These are phyloP conservation scores for Ceratitis capitata DNA, from an alignment of 1,140 invertebrate species.

Conservation along the genomic window DNA sequence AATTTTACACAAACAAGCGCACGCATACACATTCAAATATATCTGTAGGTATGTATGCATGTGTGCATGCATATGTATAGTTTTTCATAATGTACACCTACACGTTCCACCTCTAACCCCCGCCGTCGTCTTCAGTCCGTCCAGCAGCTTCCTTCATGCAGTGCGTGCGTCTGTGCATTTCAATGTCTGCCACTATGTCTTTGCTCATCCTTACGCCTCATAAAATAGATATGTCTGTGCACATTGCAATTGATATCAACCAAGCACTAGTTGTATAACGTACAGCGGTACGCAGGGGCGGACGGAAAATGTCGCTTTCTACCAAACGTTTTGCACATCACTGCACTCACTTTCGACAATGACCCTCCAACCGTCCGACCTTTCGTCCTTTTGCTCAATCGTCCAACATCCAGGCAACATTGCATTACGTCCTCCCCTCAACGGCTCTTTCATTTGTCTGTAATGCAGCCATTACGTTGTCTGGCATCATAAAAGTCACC, in stretches of 20 bases:
- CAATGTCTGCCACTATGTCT: background rate
- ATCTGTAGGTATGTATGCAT: background rate
- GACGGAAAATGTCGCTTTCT: background rate
- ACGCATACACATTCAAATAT: constrained; percentile 41
- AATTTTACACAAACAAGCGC: constrained; percentile 29
- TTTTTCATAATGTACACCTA: background rate
- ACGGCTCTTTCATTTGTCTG: background rate
- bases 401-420: background rate
- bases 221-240: background rate
- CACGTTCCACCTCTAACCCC: background rate
- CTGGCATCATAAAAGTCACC: constrained; percentile 13
- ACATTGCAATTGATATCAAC: background rate
- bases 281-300: background rate
- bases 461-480: background rate
- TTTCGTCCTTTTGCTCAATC: background rate
- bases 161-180: background rate
- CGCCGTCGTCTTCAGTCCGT: background rate
- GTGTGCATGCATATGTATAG: background rate
- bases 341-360: constrained; percentile 4
- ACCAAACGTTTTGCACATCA: constrained; percentile 16
- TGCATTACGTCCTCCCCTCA: background rate
- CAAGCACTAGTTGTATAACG: background rate
- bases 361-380: too few species aligned
- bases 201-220: background rate
- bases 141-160: background rate